Conservation (phyloP, 2,797 vertebrate species). For the Cryptoblepharus egeriae region DNA sequence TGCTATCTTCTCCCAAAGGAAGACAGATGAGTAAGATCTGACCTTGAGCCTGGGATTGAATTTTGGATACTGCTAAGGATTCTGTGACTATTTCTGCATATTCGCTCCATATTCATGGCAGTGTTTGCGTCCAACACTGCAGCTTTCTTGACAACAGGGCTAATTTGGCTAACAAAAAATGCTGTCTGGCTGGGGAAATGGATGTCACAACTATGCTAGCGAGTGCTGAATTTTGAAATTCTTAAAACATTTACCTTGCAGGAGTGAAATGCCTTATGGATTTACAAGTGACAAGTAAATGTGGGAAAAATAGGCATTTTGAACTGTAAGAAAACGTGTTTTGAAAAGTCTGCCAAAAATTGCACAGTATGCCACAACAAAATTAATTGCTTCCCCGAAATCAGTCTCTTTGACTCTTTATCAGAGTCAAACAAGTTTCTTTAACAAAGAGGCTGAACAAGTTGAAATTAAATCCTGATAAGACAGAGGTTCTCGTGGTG, state of each 20-base stretch:
- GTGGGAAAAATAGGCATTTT: neutral
- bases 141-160: neutral
- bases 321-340: neutral
- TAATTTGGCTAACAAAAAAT: conserved; percentile 15
- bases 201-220: neutral
- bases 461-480: too few relatives aligned
- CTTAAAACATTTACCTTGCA: neutral
- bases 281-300: neutral
- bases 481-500: too few relatives aligned
- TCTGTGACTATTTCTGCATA: neutral
- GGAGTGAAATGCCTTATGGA: neutral
- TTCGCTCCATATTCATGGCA: too few relatives aligned
- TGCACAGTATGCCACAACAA: neutral
- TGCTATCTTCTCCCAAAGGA: too few relatives aligned
- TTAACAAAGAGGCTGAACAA: too few relatives aligned
- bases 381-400: neutral
- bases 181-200: conserved; percentile 5
- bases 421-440: too few relatives aligned
- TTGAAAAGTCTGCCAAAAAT: neutral
- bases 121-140: neutral
- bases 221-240: conserved; percentile 2
- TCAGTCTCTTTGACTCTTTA: neutral
- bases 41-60: neutral
- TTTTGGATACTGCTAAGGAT: neutral
- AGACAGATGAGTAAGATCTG: neutral